Base-by-base conservation (phyloP, 2,797 vertebrate species). In the Acridotheres tristis region DNA sequence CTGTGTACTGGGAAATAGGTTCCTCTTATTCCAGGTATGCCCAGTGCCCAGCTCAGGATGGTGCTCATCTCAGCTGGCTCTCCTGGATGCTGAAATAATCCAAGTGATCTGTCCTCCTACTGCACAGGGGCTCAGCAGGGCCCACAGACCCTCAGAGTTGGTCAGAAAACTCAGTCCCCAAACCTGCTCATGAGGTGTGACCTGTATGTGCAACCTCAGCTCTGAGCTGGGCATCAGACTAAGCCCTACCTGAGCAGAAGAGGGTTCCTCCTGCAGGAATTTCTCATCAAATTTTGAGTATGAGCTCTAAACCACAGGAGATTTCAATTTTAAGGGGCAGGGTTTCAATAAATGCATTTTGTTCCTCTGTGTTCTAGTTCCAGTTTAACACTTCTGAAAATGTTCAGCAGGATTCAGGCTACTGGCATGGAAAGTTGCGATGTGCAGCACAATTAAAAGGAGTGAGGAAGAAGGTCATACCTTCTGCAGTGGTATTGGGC, bases 71-170 rank as follows among this genome's bases (percentile, higher is more conserved):
- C 59, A 51, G 42, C 34, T 2, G 13, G 36, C 36, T 57, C 57
- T 88, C 65, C 34, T 36, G 63, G n/a, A 6, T 54, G 36, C 22
- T 11, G 10, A 7, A 40, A 22, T 3, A 47, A 53, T 22, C 55
- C 32, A 72, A 72, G 22, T 11, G 47, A 34, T 42, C 21, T 34
- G 17, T 53, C 20, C 50, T 47, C 29, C 47, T 19, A 1, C 54
- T 17, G 40, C n/a, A 14, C 15, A 30, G 20, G 48, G 63, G 62
- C 47, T 53, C 54, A 68, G 34, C 51, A 66, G 59, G 21, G 17
- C 55, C 30, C 3, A 4, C 1, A 1, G 3, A 12, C 12, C 5
- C 32, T 45, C 51, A 29, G 34, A 27, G 45, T 15, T 23, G 15
- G 29, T 72, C 26, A 57, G 55, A 78, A 34, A 54, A 19, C 11